Percentiles rank a stretch among this genome's conserved stretches.
phyloP scores from a whole-genome alignment of 1,140 invertebrate genomes.

The Drosophila watanabei region DNA sequence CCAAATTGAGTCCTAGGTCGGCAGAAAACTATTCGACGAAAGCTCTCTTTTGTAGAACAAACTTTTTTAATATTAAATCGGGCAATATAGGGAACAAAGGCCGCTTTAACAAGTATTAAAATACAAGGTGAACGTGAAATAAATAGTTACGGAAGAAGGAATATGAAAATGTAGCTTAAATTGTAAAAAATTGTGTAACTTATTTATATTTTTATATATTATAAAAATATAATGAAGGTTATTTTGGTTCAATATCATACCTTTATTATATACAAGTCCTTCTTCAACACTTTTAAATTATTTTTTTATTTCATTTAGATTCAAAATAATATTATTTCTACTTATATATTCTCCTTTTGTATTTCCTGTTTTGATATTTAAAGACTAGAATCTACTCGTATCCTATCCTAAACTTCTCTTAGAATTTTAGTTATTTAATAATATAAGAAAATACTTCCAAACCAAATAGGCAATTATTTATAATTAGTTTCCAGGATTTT shows the following conservation, averaged over 20 bases:
- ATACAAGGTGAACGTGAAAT: neutral
- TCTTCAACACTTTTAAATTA: no score
- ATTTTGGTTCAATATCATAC: no score
- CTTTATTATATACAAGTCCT: no score
- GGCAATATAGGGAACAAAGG: neutral
- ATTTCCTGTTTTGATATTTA: no score
- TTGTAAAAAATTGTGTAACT: no score
- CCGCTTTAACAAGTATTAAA: neutral
- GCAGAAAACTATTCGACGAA: neutral
- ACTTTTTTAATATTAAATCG: constrained; percentile 3
- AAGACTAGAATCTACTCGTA: neutral
- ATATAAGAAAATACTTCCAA: neutral
- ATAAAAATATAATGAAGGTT: no score
- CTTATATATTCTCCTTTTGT: no score
- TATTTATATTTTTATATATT: no score
- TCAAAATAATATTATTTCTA: neutral
- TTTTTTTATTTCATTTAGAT: no score
- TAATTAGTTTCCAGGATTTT: neutral
- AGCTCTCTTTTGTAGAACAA: neutral
- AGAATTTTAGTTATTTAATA: neutral
- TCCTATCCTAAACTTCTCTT: neutral
- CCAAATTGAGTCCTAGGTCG: constrained; percentile 7
- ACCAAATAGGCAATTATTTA: neutral
- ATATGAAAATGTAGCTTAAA: neutral
- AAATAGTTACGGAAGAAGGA: neutral